Evolutionary conservation across 2,797 vertebrate species (phyloP).

Genomic region (Rhinatrema bivittatum): DNA sequence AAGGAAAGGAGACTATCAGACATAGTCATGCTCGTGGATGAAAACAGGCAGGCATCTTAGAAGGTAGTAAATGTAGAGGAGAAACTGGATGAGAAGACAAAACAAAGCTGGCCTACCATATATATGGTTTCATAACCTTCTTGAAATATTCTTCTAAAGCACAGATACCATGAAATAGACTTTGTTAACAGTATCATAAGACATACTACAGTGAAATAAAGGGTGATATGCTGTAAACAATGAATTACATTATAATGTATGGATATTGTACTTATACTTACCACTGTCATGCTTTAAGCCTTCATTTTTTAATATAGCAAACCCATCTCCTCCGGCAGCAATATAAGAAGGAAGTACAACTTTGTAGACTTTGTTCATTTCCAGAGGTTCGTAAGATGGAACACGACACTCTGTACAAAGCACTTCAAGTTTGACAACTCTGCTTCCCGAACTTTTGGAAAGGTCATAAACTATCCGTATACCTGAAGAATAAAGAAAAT

Average conservation of each 20-base stretch:
- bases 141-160: no score
- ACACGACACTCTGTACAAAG: slow-evolving; percentile 79
- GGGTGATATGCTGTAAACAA: no score
- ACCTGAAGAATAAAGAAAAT: slow-evolving; percentile 51
- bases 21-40: no score
- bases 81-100: no score
- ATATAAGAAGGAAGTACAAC: slow-evolving; percentile 72
- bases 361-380: slow-evolving; percentile 56
- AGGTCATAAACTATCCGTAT: slow-evolving; percentile 73
- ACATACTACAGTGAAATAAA: no score
- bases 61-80: no score
- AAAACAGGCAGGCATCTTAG: no score
- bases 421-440: slow-evolving; percentile 57
- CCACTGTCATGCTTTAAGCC: slow-evolving; percentile 73
- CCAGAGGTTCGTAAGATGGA: slow-evolving; percentile 65
- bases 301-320: slow-evolving; percentile 64
- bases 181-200: no score
- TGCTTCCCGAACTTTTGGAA: slow-evolving; percentile 43
- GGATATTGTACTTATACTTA: slow-evolving; percentile 34
- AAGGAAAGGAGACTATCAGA: no score
- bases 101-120: no score
- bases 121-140: no score
- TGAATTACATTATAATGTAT: not conserved
- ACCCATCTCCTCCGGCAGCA: slow-evolving; percentile 74
- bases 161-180: no score